Conservation (phyloP, 2,113 vertebrate genomes). For the Condylura cristata region DNA sequence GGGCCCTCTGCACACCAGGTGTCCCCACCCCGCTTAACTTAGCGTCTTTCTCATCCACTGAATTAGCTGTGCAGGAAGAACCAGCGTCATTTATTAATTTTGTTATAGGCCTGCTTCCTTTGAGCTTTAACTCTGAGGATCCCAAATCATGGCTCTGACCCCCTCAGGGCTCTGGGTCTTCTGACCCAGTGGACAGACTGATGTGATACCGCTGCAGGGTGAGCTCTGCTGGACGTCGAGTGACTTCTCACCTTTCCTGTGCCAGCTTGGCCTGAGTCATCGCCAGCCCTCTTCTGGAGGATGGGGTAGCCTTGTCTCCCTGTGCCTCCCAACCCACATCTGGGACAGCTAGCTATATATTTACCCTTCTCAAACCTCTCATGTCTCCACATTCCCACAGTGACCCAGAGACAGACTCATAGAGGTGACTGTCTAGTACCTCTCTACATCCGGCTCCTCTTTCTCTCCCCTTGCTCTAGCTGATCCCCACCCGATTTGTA, state of each 20-base stretch:
- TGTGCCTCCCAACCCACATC: background rate
- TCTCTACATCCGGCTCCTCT: background rate
- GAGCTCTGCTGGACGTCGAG: rapidly evolving
- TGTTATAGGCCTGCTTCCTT: background rate
- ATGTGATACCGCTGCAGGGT: background rate
- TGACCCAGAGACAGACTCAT: rapidly evolving
- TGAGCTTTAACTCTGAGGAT: background rate
- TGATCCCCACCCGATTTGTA: too few relatives aligned
- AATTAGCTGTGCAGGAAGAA: background rate
- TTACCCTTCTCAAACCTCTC: background rate
- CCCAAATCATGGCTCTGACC: background rate
- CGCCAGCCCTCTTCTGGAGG: background rate
- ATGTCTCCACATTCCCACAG: background rate
- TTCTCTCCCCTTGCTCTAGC: background rate
- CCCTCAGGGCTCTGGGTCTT: rapidly evolving
- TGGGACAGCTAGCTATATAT: background rate
- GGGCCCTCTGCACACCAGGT: too few relatives aligned
- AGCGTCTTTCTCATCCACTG: too few relatives aligned
- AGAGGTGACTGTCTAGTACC: background rate
- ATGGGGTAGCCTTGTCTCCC: background rate
- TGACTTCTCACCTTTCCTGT: background rate
- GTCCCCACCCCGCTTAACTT: too few relatives aligned
- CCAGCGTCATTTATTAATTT: background rate
- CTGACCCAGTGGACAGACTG: rapidly evolving
- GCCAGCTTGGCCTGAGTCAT: too few relatives aligned